Evolutionary conservation across 2,888 invertebrate species (phyloP).

Genomic region (Smittia aterrima): DNA sequence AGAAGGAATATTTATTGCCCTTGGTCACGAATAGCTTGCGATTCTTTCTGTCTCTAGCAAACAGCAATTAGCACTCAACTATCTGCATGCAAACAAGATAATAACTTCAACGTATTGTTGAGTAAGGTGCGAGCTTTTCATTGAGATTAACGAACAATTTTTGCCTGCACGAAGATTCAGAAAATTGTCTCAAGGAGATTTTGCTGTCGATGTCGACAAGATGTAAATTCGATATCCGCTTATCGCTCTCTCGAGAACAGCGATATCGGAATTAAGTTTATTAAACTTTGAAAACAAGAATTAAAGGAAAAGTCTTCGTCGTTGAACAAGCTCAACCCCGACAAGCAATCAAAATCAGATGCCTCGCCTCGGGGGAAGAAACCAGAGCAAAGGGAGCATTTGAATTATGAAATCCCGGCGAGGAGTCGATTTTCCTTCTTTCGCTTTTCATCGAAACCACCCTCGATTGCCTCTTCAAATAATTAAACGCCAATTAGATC

Average conservation of each 20-base stretch:
- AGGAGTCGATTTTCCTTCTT: background rate
- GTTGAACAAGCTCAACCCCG: background rate
- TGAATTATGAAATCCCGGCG: background rate
- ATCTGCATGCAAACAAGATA: slow-evolving; percentile 8
- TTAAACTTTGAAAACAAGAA: background rate
- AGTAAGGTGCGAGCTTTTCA: background rate
- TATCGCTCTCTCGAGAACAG: too few relatives aligned
- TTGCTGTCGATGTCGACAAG: background rate
- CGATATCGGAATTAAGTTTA: background rate
- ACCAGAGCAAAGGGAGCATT: background rate
- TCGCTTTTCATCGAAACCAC: background rate
- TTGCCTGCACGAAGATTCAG: background rate
- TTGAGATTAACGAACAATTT: background rate
- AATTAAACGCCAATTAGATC: slow-evolving; percentile 29
- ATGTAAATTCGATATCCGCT: background rate
- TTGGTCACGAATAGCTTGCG: slow-evolving; percentile 28
- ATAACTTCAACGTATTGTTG: background rate
- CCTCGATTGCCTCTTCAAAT: slow-evolving; percentile 23
- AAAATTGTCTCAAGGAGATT: background rate
- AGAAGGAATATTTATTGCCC: slow-evolving; percentile 33
- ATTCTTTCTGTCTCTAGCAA: slow-evolving; percentile 11
- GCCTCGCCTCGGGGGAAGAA: background rate
- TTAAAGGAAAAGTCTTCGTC: background rate
- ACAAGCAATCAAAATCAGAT: slow-evolving; percentile 36
- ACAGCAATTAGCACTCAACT: slow-evolving; percentile 28